These are phyloP conservation scores for Lasiurus cinereus DNA, from an alignment of 2,113 vertebrate genomes.

Conservation along the genomic window DNA sequence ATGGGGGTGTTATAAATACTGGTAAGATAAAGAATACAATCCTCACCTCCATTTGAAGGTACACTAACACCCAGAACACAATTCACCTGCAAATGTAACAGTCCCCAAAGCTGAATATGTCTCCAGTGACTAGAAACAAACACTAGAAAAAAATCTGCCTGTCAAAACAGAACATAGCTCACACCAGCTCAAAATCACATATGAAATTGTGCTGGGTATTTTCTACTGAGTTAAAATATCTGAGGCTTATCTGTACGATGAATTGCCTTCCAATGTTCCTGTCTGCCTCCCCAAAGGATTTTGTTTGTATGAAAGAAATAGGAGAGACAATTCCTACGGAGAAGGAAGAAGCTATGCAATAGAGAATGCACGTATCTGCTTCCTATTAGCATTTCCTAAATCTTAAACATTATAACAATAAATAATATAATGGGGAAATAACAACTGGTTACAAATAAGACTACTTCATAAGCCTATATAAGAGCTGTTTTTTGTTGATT, in stretches of 20 bases:
- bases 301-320: constrained; percentile 54
- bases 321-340: constrained; percentile 28
- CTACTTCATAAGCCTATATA: not conserved
- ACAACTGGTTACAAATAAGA: not conserved
- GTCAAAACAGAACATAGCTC: constrained; percentile 35
- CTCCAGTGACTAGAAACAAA: constrained; percentile 33
- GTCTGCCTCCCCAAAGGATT: constrained; percentile 34
- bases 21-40: not conserved
- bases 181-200: constrained; percentile 14
- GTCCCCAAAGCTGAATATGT: not conserved
- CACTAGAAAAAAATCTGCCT: not conserved
- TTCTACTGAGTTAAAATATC: not conserved
- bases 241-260: constrained; percentile 42
- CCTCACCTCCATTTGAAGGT: not conserved
- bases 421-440: constrained; percentile 18
- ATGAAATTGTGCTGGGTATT: not conserved
- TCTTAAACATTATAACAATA: constrained; percentile 4
- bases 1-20: not conserved
- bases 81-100: not conserved
- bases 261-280: constrained; percentile 38
- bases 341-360: not conserved
- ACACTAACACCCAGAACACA: not conserved
- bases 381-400: not conserved
- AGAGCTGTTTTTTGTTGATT: not conserved
- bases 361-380: not conserved